These are phyloP conservation scores for Protobothrops mucrosquamatus DNA, from an alignment of 2,113 vertebrate genomes.

Conservation along the genomic window DNA sequence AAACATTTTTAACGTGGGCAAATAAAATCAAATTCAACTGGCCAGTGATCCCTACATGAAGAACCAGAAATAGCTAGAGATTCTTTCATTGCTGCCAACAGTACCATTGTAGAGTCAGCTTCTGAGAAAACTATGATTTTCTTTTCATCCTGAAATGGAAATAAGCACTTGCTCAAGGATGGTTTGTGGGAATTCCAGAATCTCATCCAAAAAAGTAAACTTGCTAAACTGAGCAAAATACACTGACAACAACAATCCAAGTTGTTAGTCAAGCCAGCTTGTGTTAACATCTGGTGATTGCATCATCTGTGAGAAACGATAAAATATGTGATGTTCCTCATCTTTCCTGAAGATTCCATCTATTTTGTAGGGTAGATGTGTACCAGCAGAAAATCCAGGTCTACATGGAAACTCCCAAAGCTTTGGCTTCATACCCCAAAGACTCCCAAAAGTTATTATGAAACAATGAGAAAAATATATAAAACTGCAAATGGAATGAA, in stretches of 20 bases:
- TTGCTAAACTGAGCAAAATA: not conserved
- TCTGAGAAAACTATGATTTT: not conserved
- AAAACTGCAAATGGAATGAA: not conserved
- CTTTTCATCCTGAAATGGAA: not conserved
- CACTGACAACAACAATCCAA: not conserved
- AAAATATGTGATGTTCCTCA: not conserved
- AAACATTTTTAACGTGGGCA: not conserved
- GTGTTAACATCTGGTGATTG: not conserved
- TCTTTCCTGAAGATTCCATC: not conserved
- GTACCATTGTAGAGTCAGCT: not conserved
- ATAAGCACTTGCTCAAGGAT: not conserved
- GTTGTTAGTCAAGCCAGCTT: not conserved
- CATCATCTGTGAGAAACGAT: not conserved
- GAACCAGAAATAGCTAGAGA: not conserved
- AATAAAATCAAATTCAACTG: not conserved
- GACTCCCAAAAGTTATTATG: not conserved
- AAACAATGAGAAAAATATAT: not conserved
- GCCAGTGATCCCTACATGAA: not conserved
- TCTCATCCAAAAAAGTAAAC: not conserved
- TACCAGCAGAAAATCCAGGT: not conserved
- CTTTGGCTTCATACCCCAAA: not conserved
- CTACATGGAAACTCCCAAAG: not conserved
- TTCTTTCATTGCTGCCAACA: not conserved
- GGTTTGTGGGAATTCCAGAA: not conserved
- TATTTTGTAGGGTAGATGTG: not conserved